Percentiles rank a stretch among this genome's conserved stretches.
Evolutionary conservation across 2,113 vertebrate species (phyloP).

Genomic region (Rhizomys pruinosus): DNA sequence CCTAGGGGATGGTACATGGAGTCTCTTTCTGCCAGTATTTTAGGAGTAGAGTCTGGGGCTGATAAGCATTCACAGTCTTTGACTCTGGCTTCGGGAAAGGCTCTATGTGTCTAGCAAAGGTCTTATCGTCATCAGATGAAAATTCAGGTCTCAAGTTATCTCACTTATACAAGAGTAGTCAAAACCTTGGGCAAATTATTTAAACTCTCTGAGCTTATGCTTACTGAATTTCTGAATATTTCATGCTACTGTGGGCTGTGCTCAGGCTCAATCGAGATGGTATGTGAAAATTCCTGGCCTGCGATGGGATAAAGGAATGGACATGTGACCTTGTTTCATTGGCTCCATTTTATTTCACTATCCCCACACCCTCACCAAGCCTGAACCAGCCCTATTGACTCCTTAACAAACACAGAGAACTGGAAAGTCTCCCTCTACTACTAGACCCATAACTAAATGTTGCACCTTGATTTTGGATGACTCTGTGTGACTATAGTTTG

Average conservation of each 20-base stretch:
- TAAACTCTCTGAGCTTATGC: constrained; percentile 9
- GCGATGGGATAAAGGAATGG: background rate
- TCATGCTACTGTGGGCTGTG: background rate
- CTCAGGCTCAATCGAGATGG: background rate
- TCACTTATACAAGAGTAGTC: background rate
- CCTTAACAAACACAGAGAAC: background rate
- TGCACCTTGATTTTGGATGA: background rate
- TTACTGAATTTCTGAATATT: constrained; percentile 39
- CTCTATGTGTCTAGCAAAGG: background rate
- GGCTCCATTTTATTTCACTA: too few relatives aligned
- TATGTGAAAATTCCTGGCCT: background rate
- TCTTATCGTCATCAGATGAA: constrained; percentile 9
- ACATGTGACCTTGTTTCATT: background rate
- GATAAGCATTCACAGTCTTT: background rate
- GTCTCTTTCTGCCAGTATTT: background rate
- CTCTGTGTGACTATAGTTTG: background rate
- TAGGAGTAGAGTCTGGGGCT: background rate
- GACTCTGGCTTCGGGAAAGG: constrained; percentile 5
- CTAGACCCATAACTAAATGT: background rate
- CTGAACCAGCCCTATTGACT: background rate
- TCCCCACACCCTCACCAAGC: background rate
- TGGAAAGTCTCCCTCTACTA: background rate
- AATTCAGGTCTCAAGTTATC: constrained; percentile 37
- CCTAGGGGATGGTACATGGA: background rate
- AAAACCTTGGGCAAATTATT: constrained; percentile 3